Evolutionary conservation across 2,113 vertebrate genomes (phyloP).

Genomic region (Rhea americana): DNA sequence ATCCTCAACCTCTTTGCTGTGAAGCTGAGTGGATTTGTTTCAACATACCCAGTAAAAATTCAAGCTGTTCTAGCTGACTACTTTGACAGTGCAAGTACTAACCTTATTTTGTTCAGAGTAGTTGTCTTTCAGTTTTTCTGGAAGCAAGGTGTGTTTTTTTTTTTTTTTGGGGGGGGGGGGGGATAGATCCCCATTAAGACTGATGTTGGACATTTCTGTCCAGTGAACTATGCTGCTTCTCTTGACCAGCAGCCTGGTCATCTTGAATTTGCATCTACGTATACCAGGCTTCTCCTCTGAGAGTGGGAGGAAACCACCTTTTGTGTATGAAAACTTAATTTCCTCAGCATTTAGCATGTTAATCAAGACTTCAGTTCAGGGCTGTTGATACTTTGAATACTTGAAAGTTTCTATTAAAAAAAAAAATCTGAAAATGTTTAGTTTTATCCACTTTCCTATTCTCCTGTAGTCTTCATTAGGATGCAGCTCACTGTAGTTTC

Average conservation of each 20-base stretch:
- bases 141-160: not conserved
- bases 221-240: not conserved
- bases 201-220: not conserved
- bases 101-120: not conserved
- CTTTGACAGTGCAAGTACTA: not conserved
- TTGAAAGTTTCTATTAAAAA: not conserved
- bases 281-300: not conserved
- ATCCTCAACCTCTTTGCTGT: not conserved
- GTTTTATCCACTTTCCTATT: not conserved
- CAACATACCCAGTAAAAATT: not conserved
- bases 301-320: not conserved
- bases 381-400: not conserved
- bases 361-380: not conserved
- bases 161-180: too few species aligned
- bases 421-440: not conserved
- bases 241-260: not conserved
- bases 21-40: not conserved
- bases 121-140: not conserved
- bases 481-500: not conserved
- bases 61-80: not conserved
- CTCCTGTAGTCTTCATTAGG: not conserved
- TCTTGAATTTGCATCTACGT: rapidly evolving
- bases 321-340: not conserved
- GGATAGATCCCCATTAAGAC: not conserved
- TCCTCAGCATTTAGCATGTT: not conserved